Percentiles rank a stretch among this genome's conserved stretches.
Evolutionary conservation across 2,888 invertebrate genomes (phyloP).

Genomic region (Phragmatobia fuliginosa): DNA sequence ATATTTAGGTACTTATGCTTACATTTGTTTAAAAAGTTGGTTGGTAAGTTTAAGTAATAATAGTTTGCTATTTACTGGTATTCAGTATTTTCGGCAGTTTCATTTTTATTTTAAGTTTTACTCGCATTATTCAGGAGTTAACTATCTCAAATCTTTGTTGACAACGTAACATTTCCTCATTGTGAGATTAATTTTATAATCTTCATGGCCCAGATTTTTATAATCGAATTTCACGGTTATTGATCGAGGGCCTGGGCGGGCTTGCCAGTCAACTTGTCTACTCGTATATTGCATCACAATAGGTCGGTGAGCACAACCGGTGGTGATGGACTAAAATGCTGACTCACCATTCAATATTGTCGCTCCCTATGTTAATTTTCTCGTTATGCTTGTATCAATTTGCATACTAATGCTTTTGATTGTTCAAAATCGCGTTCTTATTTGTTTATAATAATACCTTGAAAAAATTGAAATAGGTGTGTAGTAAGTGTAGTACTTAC

Average conservation of each 20-base stretch:
- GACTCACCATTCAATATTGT: conserved; percentile 83
- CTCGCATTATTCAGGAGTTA: too few species aligned
- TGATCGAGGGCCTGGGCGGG: conserved; percentile 82
- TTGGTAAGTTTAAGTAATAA: too few species aligned
- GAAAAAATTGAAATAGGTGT: conserved; percentile 41
- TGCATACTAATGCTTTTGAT: conserved; percentile 81
- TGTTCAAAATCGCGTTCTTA: conserved; percentile 58
- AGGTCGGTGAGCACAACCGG: conserved; percentile 63
- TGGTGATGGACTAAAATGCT: conserved; percentile 79
- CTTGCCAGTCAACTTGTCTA: conserved; percentile 75
- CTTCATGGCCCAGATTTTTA: conserved; percentile 61
- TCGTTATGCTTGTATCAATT: conserved; percentile 83
- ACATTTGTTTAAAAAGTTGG: too few species aligned
- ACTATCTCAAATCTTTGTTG: background rate
- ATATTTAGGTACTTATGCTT: too few species aligned
- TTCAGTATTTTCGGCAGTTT: too few species aligned
- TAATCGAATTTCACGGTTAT: conserved; percentile 82
- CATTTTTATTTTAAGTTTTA: too few species aligned
- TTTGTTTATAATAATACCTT: conserved; percentile 54
- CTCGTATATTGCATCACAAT: conserved; percentile 71
- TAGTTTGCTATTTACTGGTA: too few species aligned
- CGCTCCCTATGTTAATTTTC: conserved; percentile 83
- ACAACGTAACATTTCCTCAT: background rate
- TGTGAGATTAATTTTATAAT: conserved; percentile 51
- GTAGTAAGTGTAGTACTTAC: too few species aligned